Evolutionary conservation across 2,113 vertebrate species (phyloP).

Genomic region (Oxyura jamaicensis): DNA sequence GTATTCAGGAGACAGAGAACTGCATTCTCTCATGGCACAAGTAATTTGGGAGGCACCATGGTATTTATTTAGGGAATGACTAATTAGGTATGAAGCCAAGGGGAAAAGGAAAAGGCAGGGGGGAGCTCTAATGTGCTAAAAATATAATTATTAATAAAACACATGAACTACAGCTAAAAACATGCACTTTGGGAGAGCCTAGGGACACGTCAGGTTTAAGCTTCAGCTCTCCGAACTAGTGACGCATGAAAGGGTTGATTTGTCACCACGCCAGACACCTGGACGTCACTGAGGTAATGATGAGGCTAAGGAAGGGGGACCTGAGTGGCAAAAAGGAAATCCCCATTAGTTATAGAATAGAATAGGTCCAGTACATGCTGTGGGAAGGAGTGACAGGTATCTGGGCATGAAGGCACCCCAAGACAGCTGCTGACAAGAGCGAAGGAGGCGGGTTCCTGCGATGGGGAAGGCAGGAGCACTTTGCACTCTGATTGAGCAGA

Average conservation of each 20-base stretch:
- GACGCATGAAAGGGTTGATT: neutral
- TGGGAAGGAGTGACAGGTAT: neutral
- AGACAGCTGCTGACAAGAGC: neutral
- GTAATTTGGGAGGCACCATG: neutral
- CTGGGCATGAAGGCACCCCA: neutral
- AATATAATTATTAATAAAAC: slow-evolving; percentile 26
- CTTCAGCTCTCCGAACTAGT: neutral
- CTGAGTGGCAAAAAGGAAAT: neutral
- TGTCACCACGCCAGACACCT: neutral
- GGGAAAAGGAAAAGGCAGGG: neutral
- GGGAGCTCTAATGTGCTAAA: neutral
- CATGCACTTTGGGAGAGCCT: neutral
- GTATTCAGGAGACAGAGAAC: neutral
- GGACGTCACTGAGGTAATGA: neutral
- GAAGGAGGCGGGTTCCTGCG: neutral
- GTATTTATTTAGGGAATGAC: slow-evolving; percentile 55
- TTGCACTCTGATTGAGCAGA: neutral
- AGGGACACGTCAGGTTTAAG: neutral
- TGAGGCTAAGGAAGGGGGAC: neutral
- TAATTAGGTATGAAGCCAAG: slow-evolving; percentile 30
- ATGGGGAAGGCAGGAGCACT: neutral
- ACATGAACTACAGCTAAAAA: slow-evolving; percentile 20
- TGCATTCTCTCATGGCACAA: neutral
- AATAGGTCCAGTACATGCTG: neutral
- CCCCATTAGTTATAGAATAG: neutral